Evolutionary conservation across 2,888 invertebrate genomes (phyloP).

Genomic region (Pollenia labialis): DNA sequence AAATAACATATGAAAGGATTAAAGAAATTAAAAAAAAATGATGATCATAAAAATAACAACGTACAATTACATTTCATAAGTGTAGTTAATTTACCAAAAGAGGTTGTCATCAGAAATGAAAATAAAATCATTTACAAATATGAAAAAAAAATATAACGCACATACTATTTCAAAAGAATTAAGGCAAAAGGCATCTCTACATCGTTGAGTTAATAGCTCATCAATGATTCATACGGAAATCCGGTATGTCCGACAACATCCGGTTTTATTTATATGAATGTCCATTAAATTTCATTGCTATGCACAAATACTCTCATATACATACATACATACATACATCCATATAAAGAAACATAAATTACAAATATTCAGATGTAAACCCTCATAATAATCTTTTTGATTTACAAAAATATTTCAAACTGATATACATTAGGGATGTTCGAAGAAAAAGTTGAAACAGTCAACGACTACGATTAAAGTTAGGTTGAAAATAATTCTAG

Average conservation of each 20-base stretch:
- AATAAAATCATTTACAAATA: constrained; percentile 57
- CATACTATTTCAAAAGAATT: constrained; percentile 7
- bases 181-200: constrained; percentile 43
- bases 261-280: constrained; percentile 75
- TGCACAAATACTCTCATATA: neutral
- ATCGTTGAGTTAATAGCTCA: constrained; percentile 84
- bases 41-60: neutral
- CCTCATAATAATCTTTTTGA: constrained; percentile 37
- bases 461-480: too few species aligned
- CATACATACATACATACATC: neutral
- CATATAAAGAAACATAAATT: too few species aligned
- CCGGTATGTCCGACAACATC: constrained; percentile 83
- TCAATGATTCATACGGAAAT: constrained; percentile 84
- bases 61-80: constrained; percentile 36
- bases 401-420: constrained; percentile 51
- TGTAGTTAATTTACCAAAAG: constrained; percentile 61
- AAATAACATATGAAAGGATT: neutral
- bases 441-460: too few species aligned
- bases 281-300: constrained; percentile 18
- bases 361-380: neutral
- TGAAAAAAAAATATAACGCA: constrained; percentile 35
- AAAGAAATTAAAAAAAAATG: constrained; percentile 10
- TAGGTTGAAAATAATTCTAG: too few species aligned
- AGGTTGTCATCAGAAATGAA: constrained; percentile 49
- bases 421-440: neutral